These are phyloP conservation scores for Allygus modestus DNA, from an alignment of 2,888 invertebrate genomes.

Conservation along the genomic window DNA sequence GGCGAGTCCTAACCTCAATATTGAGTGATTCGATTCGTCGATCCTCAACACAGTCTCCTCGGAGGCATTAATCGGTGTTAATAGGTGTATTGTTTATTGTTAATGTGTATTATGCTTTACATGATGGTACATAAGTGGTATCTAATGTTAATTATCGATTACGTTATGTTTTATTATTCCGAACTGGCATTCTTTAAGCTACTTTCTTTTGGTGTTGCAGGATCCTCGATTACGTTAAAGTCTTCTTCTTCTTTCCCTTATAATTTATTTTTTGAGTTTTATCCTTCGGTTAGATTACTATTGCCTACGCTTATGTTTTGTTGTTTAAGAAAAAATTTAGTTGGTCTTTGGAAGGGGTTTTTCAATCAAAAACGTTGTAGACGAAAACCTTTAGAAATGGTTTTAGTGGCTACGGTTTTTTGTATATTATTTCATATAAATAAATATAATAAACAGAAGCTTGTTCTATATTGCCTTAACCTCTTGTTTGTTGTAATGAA, in stretches of 20 bases:
- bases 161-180: constrained; percentile 58
- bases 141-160: constrained; percentile 25
- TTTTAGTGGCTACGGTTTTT: constrained; percentile 61
- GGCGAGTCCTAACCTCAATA: constrained; percentile 51
- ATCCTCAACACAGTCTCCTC: constrained; percentile 50
- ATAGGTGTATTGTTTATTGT: constrained; percentile 62
- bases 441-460: constrained; percentile 61
- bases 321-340: constrained; percentile 84
- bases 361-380: constrained; percentile 88
- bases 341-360: constrained; percentile 90
- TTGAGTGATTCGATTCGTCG: constrained; percentile 59
- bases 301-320: constrained; percentile 71
- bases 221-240: neutral
- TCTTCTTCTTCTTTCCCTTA: neutral
- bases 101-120: constrained; percentile 60
- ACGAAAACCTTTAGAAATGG: constrained; percentile 74
- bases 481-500: constrained; percentile 19
- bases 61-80: constrained; percentile 62
- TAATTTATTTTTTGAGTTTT: constrained; percentile 22
- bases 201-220: constrained; percentile 4
- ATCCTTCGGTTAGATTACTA: constrained; percentile 41
- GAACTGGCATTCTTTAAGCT: constrained; percentile 26
- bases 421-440: constrained; percentile 65
- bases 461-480: constrained; percentile 41
- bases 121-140: constrained; percentile 46